These are phyloP conservation scores for Coryphaenoides rupestris DNA, from an alignment of 2,113 vertebrate species.

Conservation along the genomic window DNA sequence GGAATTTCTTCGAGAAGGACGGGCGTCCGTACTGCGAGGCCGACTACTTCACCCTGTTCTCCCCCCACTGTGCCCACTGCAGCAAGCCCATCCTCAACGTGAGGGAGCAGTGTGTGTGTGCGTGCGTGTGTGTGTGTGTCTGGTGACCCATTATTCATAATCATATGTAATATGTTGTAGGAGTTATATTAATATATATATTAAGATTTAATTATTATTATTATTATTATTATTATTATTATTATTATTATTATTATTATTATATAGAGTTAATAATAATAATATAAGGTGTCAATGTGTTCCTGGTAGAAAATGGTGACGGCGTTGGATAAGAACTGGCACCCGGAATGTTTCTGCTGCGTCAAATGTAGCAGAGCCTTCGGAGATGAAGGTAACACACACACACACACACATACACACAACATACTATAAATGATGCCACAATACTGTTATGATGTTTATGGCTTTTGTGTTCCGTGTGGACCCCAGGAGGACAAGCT, in stretches of 20 bases:
- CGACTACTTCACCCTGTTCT: slow-evolving; percentile 88
- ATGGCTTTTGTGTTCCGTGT: background rate
- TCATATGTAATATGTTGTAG: too few relatives aligned
- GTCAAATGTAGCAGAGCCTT: slow-evolving; percentile 84
- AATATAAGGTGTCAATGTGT: background rate
- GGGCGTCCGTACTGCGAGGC: slow-evolving; percentile 86
- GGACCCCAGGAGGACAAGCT: too few relatives aligned
- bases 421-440: background rate
- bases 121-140: too few relatives aligned
- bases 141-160: too few relatives aligned
- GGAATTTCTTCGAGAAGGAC: slow-evolving; percentile 92
- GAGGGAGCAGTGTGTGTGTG: slow-evolving; percentile 33
- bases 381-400: slow-evolving; percentile 82
- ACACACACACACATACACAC: background rate
- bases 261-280: too few relatives aligned
- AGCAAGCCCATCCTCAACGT: slow-evolving; percentile 87
- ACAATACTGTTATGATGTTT: background rate
- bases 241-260: too few relatives aligned
- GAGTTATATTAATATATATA: too few relatives aligned
- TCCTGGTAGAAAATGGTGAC: slow-evolving; percentile 87
- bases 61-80: slow-evolving; percentile 86
- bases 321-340: slow-evolving; percentile 88
- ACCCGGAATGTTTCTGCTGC: slow-evolving; percentile 91
- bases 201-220: too few relatives aligned
- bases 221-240: too few relatives aligned